Evolutionary conservation across 2,113 vertebrate genomes (phyloP).

Genomic region (Centropus unirufus): DNA sequence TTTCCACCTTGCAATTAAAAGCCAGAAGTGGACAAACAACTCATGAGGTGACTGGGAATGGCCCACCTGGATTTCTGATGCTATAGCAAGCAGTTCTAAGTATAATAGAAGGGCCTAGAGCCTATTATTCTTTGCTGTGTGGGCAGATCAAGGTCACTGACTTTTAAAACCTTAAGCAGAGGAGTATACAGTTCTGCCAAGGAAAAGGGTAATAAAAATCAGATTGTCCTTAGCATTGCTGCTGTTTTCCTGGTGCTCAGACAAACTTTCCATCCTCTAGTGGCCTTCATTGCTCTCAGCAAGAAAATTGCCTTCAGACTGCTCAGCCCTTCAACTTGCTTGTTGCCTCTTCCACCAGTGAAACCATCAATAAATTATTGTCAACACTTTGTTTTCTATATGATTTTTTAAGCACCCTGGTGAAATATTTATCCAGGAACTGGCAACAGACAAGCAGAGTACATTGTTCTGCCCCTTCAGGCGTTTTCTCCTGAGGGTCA

Average conservation of each 20-base stretch:
- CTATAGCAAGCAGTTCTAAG: neutral
- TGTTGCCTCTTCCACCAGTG: neutral
- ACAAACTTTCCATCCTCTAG: neutral
- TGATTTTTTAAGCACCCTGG: neutral
- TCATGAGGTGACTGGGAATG: neutral
- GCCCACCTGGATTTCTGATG: neutral
- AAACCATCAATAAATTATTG: conserved; percentile 51
- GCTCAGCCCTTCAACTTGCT: neutral
- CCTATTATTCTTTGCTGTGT: neutral
- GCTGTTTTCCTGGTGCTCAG: neutral
- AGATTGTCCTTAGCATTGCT: neutral
- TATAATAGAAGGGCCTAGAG: neutral
- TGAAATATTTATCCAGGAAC: conserved; percentile 59
- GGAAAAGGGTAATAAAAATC: neutral
- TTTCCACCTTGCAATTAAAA: neutral
- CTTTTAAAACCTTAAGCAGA: neutral
- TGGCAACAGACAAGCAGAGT: neutral
- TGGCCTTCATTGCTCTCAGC: neutral
- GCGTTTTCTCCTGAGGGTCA: neutral
- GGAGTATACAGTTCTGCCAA: neutral
- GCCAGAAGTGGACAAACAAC: neutral
- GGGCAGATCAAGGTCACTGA: neutral
- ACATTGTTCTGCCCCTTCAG: conserved; percentile 1
- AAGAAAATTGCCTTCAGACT: neutral
- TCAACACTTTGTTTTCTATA: conserved; percentile 6